These are phyloP conservation scores for Bedellia somnulentella DNA, from an alignment of 2,888 invertebrate species.

Conservation along the genomic window DNA sequence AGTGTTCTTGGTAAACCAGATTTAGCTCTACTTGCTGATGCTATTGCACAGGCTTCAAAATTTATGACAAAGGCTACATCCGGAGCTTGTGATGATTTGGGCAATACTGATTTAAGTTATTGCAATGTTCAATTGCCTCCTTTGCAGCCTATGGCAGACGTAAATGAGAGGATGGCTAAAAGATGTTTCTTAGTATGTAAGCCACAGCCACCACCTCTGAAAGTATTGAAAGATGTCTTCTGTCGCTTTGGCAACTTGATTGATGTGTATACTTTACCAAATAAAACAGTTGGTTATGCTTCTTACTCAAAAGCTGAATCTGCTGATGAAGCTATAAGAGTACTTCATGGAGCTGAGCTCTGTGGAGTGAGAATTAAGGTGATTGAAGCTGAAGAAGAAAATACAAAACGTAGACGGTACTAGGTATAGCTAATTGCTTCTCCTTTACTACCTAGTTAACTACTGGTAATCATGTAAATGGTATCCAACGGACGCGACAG, in stretches of 20 bases:
- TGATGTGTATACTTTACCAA: constrained; percentile 83
- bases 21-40: constrained; percentile 71
- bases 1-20: constrained; percentile 31
- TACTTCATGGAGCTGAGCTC: constrained; percentile 80
- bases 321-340: constrained; percentile 73
- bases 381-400: constrained; percentile 76
- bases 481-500: too few species aligned
- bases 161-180: constrained; percentile 65
- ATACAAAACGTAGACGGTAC: too few species aligned
- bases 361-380: constrained; percentile 87
- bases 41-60: constrained; percentile 78
- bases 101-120: too few species aligned
- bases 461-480: too few species aligned
- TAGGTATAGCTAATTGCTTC: too few species aligned
- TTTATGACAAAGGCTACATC: too few species aligned
- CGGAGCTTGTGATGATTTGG: too few species aligned
- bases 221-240: constrained; percentile 81
- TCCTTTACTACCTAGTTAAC: too few species aligned
- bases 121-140: constrained; percentile 74
- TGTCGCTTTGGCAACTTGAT: constrained; percentile 89
- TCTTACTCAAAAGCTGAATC: constrained; percentile 79
- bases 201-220: constrained; percentile 70
- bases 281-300: constrained; percentile 91
- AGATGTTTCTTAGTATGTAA: constrained; percentile 69
- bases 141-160: constrained; percentile 66